phyloP scores from a whole-genome alignment of 2,113 vertebrate species.

The Machaerirhynchus nigripectus region DNA sequence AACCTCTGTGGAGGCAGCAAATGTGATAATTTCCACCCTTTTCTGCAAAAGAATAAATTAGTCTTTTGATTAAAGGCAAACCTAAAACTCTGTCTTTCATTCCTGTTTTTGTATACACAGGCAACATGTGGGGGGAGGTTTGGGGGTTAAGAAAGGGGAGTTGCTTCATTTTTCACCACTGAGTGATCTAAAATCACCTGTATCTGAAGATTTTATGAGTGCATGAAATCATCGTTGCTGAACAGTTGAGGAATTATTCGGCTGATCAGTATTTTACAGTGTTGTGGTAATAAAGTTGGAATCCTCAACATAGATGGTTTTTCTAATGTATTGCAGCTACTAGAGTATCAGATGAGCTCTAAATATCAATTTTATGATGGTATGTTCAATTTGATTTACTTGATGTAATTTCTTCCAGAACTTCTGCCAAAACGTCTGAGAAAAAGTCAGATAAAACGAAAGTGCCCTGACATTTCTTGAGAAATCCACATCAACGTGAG shows the following conservation, averaged over 20 bases:
- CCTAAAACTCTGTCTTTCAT: not conserved
- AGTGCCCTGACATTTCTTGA: not conserved
- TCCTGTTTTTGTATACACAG: not conserved
- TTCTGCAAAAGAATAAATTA: not conserved
- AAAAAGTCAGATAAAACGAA: not conserved
- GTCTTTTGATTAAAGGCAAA: not conserved
- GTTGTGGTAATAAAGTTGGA: not conserved
- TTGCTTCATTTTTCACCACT: not conserved
- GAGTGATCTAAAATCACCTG: not conserved
- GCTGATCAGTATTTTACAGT: not conserved
- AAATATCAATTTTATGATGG: not conserved
- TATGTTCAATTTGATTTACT: not conserved
- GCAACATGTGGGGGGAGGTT: rapidly evolving
- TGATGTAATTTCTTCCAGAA: not conserved
- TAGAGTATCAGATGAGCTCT: not conserved
- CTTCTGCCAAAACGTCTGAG: not conserved
- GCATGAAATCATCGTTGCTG: not conserved
- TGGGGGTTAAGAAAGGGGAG: rapidly evolving
- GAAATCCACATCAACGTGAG: not conserved
- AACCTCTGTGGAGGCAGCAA: not conserved
- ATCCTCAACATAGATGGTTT: not conserved
- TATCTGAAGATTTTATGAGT: not conserved
- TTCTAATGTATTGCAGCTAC: not conserved
- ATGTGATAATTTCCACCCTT: not conserved
- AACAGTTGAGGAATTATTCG: not conserved